Evolutionary conservation across 2,797 vertebrate species (phyloP).

Genomic region (Meda fulgida): DNA sequence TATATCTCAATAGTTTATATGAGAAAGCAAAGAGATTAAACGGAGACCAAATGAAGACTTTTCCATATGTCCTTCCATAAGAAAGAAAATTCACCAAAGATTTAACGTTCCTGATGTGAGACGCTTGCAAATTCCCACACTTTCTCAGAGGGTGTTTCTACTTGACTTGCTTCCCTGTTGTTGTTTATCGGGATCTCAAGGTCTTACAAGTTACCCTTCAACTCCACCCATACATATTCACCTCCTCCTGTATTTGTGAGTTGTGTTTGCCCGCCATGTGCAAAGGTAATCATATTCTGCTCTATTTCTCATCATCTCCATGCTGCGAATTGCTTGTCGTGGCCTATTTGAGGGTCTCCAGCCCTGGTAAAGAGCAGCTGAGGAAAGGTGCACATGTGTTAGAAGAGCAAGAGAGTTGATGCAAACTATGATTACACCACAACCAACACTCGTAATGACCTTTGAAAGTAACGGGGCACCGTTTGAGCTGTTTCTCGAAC

Average conservation of each 20-base stretch:
- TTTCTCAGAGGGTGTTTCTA: conserved; percentile 1
- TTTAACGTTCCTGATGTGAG: not conserved
- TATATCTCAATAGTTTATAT: not conserved
- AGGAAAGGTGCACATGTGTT: conserved; percentile 1
- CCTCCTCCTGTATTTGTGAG: conserved; percentile 60
- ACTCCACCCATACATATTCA: conserved; percentile 12
- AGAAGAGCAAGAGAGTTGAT: conserved; percentile 3
- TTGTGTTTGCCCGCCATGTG: conserved; percentile 54
- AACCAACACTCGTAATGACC: not conserved
- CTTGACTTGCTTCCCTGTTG: conserved; percentile 14
- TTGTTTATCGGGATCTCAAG: conserved; percentile 31
- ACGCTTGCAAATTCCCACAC: not conserved
- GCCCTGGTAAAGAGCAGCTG: conserved; percentile 10
- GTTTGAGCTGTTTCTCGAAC: not conserved
- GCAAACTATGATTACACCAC: conserved; percentile 2
- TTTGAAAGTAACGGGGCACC: not conserved
- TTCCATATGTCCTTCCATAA: not conserved
- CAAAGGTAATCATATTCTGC: conserved; percentile 65
- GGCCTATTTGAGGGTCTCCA: conserved; percentile 65
- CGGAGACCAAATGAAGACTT: not conserved
- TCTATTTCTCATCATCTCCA: conserved; percentile 71
- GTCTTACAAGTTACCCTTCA: conserved; percentile 9
- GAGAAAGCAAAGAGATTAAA: not conserved
- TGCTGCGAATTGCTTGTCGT: conserved; percentile 75
- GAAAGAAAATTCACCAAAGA: no score